phyloP scores from a whole-genome alignment of 1,140 invertebrate genomes.

The Drosophila obscura region DNA sequence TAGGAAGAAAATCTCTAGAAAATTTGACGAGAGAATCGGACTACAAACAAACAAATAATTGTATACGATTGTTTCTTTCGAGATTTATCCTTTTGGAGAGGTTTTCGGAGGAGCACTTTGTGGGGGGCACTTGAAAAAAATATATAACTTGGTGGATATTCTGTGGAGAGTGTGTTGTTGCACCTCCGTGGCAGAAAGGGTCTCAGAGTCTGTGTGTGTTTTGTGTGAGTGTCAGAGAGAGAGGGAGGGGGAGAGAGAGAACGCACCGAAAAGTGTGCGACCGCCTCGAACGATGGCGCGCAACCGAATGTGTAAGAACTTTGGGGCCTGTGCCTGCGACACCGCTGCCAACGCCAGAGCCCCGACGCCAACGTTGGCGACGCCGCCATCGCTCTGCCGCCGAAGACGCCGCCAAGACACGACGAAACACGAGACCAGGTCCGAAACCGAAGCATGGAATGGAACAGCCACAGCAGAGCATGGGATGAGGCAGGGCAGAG shows the following conservation, averaged over 20 bases:
- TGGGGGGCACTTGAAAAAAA: slow-evolving; percentile 52
- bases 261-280: slow-evolving; percentile 79
- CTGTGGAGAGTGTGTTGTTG: too few relatives aligned
- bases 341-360: slow-evolving; percentile 42
- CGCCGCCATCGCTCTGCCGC: slow-evolving; percentile 14
- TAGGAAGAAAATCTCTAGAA: too few relatives aligned
- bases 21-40: too few relatives aligned
- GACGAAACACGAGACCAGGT: slow-evolving; percentile 41
- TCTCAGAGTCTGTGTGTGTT: not conserved
- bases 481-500: too few relatives aligned
- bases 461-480: too few relatives aligned
- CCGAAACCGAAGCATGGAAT: slow-evolving; percentile 21
- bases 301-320: slow-evolving; percentile 82
- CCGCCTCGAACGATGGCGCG: slow-evolving; percentile 81
- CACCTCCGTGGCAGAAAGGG: not conserved
- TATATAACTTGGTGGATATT: too few relatives aligned
- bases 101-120: slow-evolving; percentile 17
- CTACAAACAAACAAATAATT: too few relatives aligned
- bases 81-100: too few relatives aligned
- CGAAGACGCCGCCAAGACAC: not conserved
- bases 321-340: slow-evolving; percentile 38
- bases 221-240: not conserved
- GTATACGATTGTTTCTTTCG: too few relatives aligned
- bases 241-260: slow-evolving; percentile 8
- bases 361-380: slow-evolving; percentile 32